Evolutionary conservation across 2,113 vertebrate genomes (phyloP), one percentile per base, ranked within the genome.

Genomic region (Dasyurus viverrinus): DNA sequence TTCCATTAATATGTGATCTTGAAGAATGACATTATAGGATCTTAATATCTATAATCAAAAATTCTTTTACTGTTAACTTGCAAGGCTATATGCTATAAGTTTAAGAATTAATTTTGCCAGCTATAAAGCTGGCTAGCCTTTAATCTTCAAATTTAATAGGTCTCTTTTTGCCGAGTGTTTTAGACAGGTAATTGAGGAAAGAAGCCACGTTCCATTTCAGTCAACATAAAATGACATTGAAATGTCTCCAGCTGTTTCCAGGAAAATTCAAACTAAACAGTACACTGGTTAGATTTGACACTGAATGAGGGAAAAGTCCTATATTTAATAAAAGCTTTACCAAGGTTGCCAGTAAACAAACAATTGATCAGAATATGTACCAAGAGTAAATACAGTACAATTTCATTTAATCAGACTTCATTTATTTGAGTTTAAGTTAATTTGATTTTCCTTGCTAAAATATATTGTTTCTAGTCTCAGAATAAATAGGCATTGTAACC

Each of bases 181-280:
- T 98, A 97, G 97, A 95, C 91, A 76, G 94, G 95, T 90, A 93
- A 97, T 98, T 97, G 97, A 96, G 94, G 92, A 92, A 98, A 90
- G 94, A 97, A n/a, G 55, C 92, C 94, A 93, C 47, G 89, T 42
- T 96, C 53, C 94, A 95, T 92, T 93, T 96, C 92, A 98, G 68
- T 97, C 96, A 97, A 98, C 97, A 97, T 96, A 93, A 97, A 97
- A 95, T 97, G 97, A 97, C 98, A 97, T 96, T 98, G 95, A 97
- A 91, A 54, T 95, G 92, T n/a, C 96, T 98, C 47, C 89, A 96
- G 42, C 90, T 94, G 54, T 92, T 96, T 92, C 57, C 2, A 57
- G 60, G 96, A 97, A 5, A 94, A 90, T 97, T 98, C 95, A 84
- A 91, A 96, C 93, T 90, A 97, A 97, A 36, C 0, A 95, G 25